A percentile compares a stretch with the other conserved stretches of the same genome.
phyloP scores from a whole-genome alignment of 2,797 vertebrate species.

The Pseudocheirus occidentalis region DNA sequence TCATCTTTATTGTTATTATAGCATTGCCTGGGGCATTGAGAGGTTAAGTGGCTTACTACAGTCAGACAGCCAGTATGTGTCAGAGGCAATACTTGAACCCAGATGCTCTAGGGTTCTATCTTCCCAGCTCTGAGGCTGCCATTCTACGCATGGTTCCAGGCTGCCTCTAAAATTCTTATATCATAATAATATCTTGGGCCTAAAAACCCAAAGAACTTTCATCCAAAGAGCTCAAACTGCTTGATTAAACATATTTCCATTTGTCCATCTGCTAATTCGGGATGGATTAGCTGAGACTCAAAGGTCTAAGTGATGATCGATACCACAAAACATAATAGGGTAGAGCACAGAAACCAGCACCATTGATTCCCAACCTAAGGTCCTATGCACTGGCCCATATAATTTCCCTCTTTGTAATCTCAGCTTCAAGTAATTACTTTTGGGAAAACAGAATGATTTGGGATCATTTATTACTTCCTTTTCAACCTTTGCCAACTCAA shows the following conservation, averaged over 20 bases:
- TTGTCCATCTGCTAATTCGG: neutral
- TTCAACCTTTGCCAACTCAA: conserved; percentile 66
- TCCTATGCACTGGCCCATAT: neutral
- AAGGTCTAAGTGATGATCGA: neutral
- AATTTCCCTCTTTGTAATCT: neutral
- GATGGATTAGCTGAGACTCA: neutral
- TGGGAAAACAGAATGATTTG: conserved; percentile 46
- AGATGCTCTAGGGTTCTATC: neutral
- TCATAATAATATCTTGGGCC: neutral
- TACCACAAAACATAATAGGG: neutral
- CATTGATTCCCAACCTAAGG: neutral
- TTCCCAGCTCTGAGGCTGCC: neutral
- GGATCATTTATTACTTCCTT: conserved; percentile 57
- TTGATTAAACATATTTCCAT: neutral
- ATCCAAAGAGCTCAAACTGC: neutral
- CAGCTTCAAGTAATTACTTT: neutral
- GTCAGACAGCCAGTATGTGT: neutral
- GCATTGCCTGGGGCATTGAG: neutral
- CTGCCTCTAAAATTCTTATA: neutral
- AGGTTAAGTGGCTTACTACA: neutral
- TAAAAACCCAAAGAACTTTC: neutral
- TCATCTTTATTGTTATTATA: neutral
- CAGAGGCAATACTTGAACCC: neutral
- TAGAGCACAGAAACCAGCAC: neutral
- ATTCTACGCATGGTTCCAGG: neutral